phyloP scores from a whole-genome alignment of 2,888 invertebrate species.

The Saturnia japonica region DNA sequence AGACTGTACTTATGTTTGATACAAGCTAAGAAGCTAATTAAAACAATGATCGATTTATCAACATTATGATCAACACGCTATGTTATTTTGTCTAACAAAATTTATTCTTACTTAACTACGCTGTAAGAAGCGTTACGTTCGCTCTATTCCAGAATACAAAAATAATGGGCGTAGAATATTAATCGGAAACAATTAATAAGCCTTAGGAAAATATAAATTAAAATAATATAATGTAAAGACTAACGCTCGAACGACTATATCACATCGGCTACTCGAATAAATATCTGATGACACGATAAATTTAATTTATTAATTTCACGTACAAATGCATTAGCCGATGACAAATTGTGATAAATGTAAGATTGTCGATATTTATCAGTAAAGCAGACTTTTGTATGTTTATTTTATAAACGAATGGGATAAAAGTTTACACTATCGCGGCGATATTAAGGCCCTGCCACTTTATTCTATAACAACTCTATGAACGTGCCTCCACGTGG shows the following conservation, averaged over 20 bases:
- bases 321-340: neutral
- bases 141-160: conserved; percentile 18
- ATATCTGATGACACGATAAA: conserved; percentile 15
- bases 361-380: conserved; percentile 13
- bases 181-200: conserved; percentile 41
- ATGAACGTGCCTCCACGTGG: no score
- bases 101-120: conserved; percentile 38
- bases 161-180: conserved; percentile 35
- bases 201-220: conserved; percentile 26
- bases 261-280: conserved; percentile 9
- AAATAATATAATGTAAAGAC: neutral
- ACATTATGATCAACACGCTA: conserved; percentile 26
- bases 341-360: conserved; percentile 21
- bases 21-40: no score
- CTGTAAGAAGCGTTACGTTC: conserved; percentile 21
- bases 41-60: no score
- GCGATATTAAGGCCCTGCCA: no score
- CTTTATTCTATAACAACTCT: no score
- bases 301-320: conserved; percentile 15
- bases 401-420: no score
- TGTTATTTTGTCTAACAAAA: conserved; percentile 27
- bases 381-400: neutral
- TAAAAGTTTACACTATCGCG: no score
- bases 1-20: no score
- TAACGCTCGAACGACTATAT: neutral